These are phyloP conservation scores for Labrus mixtus DNA, from an alignment of 2,113 vertebrate species.

Conservation along the genomic window DNA sequence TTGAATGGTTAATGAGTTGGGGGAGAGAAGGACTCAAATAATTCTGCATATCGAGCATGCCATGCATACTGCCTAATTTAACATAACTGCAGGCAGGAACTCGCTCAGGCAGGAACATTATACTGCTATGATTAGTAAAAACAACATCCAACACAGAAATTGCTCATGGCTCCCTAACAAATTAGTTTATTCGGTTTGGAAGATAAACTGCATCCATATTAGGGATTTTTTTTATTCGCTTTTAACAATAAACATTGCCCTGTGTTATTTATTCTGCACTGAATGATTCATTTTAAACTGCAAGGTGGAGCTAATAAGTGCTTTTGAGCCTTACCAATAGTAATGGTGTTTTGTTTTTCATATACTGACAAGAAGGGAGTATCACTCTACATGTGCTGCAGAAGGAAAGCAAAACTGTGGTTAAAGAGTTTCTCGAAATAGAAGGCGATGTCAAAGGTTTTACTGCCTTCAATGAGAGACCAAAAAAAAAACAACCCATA, in stretches of 20 bases:
- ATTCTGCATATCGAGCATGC: conserved; percentile 62
- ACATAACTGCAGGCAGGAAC: conserved; percentile 73
- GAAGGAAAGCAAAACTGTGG: background rate
- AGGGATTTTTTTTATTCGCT: conserved; percentile 48
- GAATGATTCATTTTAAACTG: conserved; percentile 28
- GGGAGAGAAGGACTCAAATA: conserved; percentile 65
- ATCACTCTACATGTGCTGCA: background rate
- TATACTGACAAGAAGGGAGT: background rate
- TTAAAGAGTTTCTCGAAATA: background rate
- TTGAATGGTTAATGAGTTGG: conserved; percentile 79
- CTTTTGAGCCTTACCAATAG: background rate
- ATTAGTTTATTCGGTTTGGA: conserved; percentile 54
- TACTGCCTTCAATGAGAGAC: too few species aligned
- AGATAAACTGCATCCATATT: conserved; percentile 59
- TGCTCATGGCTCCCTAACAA: conserved; percentile 57
- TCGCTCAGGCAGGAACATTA: conserved; percentile 72
- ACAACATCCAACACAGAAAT: conserved; percentile 71
- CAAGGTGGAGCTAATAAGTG: conserved; percentile 18
- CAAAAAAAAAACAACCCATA: too few species aligned
- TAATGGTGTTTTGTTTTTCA: background rate
- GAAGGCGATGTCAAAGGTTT: background rate
- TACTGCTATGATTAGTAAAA: conserved; percentile 76
- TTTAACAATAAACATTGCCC: conserved; percentile 40
- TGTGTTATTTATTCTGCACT: conserved; percentile 24
- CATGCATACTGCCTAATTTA: conserved; percentile 76